Evolutionary conservation across 2,113 vertebrate genomes (phyloP), one percentile per base, ranked within the genome.

Genomic region (Ictalurus furcatus): DNA sequence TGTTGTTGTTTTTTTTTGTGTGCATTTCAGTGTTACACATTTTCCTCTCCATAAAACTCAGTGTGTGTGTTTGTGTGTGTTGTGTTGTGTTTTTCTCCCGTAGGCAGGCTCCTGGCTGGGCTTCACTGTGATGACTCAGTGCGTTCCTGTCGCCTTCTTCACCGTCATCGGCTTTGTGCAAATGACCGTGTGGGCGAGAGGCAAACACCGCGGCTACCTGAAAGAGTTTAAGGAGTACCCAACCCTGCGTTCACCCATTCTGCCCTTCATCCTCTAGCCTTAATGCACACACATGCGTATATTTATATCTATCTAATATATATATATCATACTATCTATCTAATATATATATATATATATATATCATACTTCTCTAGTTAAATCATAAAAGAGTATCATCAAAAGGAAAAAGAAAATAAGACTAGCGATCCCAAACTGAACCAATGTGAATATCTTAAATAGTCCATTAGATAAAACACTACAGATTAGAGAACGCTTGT

Each of bases 131-230:
- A 97, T 98, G 97, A 98, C 97, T 8, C 97, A 98, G 93, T 98
- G 97, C 91, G 94, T 98, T 67, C 97, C 97, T n/a, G 97, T 98
- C 92, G 97, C 97, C 48, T 96, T 98, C 91, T 98, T 98, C 94
- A 96, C 96, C 9, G 85, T 97, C 30, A 97, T 97, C 92, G 97
- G 96, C 91, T 98, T 98, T 90, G 93, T 96, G 90, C 97, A 98
- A 94, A 98, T 98, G 97, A 96, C 97, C 2, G 96, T 98, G 92
- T 98, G 97, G 97, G 97, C 97, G 92, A 96, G 96, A 91, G 97
- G 97, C 85, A 98, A 98, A 92, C 97, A 98, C 90, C 96, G 97
- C 90, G 94, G 96, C 94, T 98, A 98, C 94, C 92, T 97, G 84
- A 97, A 97, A 92, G 97, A 98, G 93, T 98, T 97, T 93, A 96